Conservation (phyloP, 2,113 vertebrate genomes). For the Chaetodon auriga region DNA sequence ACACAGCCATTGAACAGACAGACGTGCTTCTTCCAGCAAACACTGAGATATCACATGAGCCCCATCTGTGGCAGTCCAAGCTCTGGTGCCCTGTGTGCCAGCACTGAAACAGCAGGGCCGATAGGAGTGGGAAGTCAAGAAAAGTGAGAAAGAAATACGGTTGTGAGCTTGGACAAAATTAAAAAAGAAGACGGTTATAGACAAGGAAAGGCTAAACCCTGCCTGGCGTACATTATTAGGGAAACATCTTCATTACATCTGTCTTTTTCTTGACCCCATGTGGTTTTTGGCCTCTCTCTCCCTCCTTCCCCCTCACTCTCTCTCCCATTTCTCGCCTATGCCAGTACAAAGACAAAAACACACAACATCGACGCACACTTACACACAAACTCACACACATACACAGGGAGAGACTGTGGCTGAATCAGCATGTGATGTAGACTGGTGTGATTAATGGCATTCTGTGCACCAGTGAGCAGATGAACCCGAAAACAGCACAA, state of each 20-base stretch:
- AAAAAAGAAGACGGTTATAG: not conserved
- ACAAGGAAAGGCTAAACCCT: not conserved
- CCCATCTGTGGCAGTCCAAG: not conserved
- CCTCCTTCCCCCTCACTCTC: not conserved
- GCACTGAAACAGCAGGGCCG: not conserved
- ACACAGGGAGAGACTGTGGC: constrained; percentile 27
- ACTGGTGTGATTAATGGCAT: constrained; percentile 78
- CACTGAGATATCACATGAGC: not conserved
- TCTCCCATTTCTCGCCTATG: constrained; percentile 4
- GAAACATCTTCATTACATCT: constrained; percentile 18
- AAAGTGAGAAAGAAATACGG: not conserved
- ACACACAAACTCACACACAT: constrained; percentile 6
- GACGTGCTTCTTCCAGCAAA: not conserved
- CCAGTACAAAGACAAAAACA: constrained; percentile 33
- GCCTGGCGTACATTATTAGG: constrained; percentile 12
- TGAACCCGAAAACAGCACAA: constrained; percentile 75
- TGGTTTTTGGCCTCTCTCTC: constrained; percentile 20
- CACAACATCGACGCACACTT: constrained; percentile 35
- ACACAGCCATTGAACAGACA: too few relatives aligned
- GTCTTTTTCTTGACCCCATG: not conserved
- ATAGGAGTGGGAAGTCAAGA: not conserved
- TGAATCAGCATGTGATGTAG: constrained; percentile 68
- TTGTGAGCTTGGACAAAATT: not conserved
- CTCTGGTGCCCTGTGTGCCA: not conserved
- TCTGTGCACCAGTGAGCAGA: constrained; percentile 72